phyloP scores from a whole-genome alignment of 2,113 vertebrate species.

The Epinephelus cyanopodus region DNA sequence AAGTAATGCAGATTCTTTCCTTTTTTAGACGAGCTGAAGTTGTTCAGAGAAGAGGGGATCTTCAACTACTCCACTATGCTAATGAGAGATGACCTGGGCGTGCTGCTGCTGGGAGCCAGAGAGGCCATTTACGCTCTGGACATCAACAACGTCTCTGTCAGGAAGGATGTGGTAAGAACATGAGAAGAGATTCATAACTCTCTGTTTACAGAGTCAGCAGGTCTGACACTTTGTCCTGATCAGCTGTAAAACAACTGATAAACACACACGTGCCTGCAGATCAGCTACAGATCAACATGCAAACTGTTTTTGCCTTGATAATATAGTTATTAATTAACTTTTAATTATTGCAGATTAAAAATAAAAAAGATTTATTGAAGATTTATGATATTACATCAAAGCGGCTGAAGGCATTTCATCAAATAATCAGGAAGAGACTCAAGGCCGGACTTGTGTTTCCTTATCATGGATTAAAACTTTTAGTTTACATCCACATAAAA shows the following conservation, averaged over 20 bases:
- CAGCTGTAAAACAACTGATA: neutral
- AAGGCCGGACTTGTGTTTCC: neutral
- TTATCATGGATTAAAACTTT: neutral
- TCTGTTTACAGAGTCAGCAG: neutral
- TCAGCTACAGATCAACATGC: neutral
- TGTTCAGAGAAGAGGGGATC: constrained; percentile 77
- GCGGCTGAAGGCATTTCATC: neutral
- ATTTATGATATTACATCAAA: constrained; percentile 14
- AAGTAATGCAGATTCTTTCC: constrained; percentile 29
- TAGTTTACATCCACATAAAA: no score
- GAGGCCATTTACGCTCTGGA: constrained; percentile 84
- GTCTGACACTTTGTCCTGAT: neutral
- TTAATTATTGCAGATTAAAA: constrained; percentile 21
- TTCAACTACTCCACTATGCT: constrained; percentile 85
- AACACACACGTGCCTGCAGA: neutral
- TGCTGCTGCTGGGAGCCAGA: constrained; percentile 85
- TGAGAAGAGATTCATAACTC: neutral
- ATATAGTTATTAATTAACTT: constrained; percentile 23
- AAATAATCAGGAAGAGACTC: constrained; percentile 18
- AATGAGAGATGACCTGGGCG: constrained; percentile 78
- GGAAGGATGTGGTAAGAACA: constrained; percentile 74
- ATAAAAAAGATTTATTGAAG: constrained; percentile 6
- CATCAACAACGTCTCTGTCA: constrained; percentile 77
- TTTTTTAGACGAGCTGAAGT: constrained; percentile 70
- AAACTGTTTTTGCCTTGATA: neutral